phyloP scores from a whole-genome alignment of 1,140 invertebrate genomes.

The Brachionus rubens region DNA sequence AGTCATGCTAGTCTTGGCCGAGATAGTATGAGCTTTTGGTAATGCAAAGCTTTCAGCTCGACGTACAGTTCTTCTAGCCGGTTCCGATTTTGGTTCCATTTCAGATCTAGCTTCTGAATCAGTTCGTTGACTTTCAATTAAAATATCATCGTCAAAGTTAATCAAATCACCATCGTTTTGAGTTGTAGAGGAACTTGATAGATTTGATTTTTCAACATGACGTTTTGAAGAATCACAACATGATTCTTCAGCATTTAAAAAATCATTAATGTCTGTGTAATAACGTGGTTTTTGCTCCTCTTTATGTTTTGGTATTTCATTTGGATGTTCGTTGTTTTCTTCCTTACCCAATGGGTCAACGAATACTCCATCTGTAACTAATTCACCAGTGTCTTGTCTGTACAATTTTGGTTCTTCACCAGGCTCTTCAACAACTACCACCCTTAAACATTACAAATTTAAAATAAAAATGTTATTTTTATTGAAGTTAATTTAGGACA shows the following conservation, averaged over 20 bases:
- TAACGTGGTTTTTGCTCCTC: neutral
- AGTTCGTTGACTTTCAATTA: no score
- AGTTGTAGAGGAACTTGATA: neutral
- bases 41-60: slow-evolving; percentile 28
- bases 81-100: neutral
- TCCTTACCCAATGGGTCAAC: neutral
- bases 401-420: slow-evolving; percentile 44
- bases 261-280: slow-evolving; percentile 27
- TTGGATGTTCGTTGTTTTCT: slow-evolving; percentile 33
- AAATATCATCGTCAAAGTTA: slow-evolving; percentile 3
- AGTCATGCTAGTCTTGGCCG: neutral
- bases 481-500: no score
- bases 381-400: slow-evolving; percentile 35
- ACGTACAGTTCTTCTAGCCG: neutral
- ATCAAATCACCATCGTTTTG: slow-evolving; percentile 1
- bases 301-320: neutral
- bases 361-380: neutral
- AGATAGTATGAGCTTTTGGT: neutral
- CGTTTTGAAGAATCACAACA: neutral
- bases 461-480: neutral
- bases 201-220: neutral
- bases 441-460: slow-evolving; percentile 23
- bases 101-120: neutral
- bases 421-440: slow-evolving; percentile 45
- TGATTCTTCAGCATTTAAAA: neutral